phyloP scores from a whole-genome alignment of 2,797 vertebrate genomes.

The Crypturellus tataupa region DNA sequence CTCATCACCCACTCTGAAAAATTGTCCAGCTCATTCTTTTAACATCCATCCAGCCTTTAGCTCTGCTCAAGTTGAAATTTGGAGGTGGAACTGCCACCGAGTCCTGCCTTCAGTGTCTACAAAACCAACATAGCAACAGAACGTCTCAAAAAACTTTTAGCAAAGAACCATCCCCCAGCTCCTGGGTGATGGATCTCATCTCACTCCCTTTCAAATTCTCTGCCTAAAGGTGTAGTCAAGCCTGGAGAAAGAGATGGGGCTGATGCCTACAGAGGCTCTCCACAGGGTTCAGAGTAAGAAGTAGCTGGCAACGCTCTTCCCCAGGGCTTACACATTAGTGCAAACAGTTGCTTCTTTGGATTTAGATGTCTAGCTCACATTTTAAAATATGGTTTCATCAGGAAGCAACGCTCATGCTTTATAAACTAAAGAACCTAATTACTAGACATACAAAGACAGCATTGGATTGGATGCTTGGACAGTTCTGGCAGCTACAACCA shows the following conservation, averaged over 20 bases:
- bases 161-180: no score
- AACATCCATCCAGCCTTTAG: not conserved
- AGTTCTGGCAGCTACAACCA: not conserved
- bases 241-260: not conserved
- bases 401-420: not conserved
- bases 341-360: not conserved
- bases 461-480: not conserved
- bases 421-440: no score
- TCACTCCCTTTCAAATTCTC: not conserved
- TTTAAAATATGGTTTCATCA: not conserved
- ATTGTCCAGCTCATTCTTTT: not conserved
- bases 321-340: not conserved
- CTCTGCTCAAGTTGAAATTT: no score
- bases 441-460: not conserved
- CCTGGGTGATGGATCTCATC: not conserved
- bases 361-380: no score
- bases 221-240: not conserved
- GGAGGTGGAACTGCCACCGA: not conserved
- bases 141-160: not conserved
- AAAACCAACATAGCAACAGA: not conserved
- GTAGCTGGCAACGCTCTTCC: not conserved
- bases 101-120: no score
- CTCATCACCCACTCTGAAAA: not conserved
- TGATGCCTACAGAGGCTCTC: not conserved
- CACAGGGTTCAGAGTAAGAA: not conserved